phyloP scores from a whole-genome alignment of 2,888 invertebrate genomes.

The Zootermopsis nevadensis region DNA sequence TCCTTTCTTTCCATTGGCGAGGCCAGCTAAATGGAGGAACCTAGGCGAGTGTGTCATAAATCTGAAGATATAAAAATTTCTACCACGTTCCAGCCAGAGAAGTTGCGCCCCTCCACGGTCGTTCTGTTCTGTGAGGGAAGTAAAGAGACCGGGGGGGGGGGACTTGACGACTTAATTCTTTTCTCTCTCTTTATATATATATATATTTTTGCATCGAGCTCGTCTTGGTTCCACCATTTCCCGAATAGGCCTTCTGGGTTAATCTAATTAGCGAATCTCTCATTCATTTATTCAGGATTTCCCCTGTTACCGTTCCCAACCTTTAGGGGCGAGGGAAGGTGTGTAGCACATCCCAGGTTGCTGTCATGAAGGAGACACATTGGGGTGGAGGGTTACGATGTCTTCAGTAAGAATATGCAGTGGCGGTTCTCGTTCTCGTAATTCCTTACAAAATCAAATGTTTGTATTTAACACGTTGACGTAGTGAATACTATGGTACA shows the following conservation, averaged over 20 bases:
- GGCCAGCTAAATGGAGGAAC: constrained; percentile 16
- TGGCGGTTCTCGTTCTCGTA: not conserved
- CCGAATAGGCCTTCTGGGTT: constrained; percentile 14
- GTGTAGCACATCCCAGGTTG: constrained; percentile 20
- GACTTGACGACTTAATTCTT: constrained; percentile 37
- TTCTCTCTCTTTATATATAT: constrained; percentile 1
- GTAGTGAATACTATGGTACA: too few species aligned
- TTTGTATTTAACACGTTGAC: too few species aligned
- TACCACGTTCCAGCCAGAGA: constrained; percentile 43
- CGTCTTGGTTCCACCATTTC: not conserved
- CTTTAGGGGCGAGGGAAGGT: not conserved
- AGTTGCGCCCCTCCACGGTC: not conserved
- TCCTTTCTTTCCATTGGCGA: not conserved
- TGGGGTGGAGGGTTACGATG: not conserved
- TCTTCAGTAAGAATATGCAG: not conserved
- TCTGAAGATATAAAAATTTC: constrained; percentile 47
- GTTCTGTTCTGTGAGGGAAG: constrained; percentile 14
- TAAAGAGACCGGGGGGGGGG: not conserved
- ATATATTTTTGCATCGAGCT: constrained; percentile 5
- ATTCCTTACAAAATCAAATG: too few species aligned
- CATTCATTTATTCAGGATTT: constrained; percentile 42
- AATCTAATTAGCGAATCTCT: constrained; percentile 44
- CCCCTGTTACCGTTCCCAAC: not conserved
- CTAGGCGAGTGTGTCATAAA: constrained; percentile 40
- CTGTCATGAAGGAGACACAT: constrained; percentile 11